Evolutionary conservation across 2,888 invertebrate species (phyloP), one percentile per base, ranked within the genome.

Genomic region (Drosophila fulvimacula): DNA sequence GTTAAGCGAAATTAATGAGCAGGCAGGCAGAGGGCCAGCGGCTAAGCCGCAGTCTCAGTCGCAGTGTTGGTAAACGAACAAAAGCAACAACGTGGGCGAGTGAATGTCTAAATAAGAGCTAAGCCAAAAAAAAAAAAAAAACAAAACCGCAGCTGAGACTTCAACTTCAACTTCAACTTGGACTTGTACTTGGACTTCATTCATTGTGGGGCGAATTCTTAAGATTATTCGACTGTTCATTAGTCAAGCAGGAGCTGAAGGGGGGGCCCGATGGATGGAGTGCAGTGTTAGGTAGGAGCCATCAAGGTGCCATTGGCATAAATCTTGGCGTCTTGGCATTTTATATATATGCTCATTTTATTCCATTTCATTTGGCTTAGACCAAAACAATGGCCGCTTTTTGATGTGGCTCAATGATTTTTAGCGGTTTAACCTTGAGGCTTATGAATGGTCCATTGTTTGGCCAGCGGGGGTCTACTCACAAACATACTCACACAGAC

Each of bases 1-100:
- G 88, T 87, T 85, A 84, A 89, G 85, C 88, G 85, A 84, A 88
- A 88, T 89, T 85, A 89, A 88, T 85, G 89, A 85, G 85, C 72
- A 63, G 68, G 53, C 61, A 63, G 68, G 51, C 51, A 51, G 32
- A 32, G 32, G n/a, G 52, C 52, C n/a, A 24, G 11, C 42, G 53
- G 57, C 61, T 48, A 49, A 73, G 70, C 48, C 39, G 27, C 42
- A 42, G 41, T 11, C 27, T n/a, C 46, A 27, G 44, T 10, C 46
- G 5, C 46, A 66, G 68, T 69, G 68, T 69, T 69, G 68, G 68
- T 48, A 59, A 69, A 61, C 55, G 69, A 11, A 10, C 39, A 34
- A 41, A 41, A 42, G 48, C 39, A 41, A 36, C 39, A 15, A 39
- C 17, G 69, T 39, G 36, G 68, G 41, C 57, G 44, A 42, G n/a